Evolutionary conservation across 1,140 invertebrate genomes (phyloP).

Genomic region (Dendroctonus valens): DNA sequence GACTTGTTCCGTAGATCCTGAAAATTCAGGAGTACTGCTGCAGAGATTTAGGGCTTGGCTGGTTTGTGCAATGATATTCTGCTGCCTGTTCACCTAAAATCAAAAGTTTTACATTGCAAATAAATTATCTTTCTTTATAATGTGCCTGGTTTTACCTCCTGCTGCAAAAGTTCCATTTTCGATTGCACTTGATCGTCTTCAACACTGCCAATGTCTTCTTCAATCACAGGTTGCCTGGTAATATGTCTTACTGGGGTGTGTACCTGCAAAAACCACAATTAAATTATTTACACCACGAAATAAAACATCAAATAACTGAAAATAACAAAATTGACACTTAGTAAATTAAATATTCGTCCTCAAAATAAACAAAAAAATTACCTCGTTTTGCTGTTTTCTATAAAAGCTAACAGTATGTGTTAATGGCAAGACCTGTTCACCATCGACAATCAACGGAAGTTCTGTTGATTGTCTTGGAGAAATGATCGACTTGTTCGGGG

Average conservation of each 20-base stretch:
- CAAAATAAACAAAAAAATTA: conserved; percentile 11
- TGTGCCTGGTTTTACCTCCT: conserved; percentile 52
- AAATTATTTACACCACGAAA: no score
- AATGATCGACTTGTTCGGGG: conserved; percentile 55
- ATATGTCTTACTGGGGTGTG: conserved; percentile 51
- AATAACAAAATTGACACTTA: no score
- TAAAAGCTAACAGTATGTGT: conserved; percentile 85
- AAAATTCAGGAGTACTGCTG: conserved; percentile 80
- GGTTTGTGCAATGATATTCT: conserved; percentile 85
- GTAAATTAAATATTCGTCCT: no score
- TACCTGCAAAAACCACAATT: conserved; percentile 23
- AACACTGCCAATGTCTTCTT: conserved; percentile 37
- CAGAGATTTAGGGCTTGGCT: conserved; percentile 91
- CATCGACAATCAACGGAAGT: conserved; percentile 50
- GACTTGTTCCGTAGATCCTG: conserved; percentile 87
- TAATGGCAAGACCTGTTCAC: conserved; percentile 57
- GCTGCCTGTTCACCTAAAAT: conserved; percentile 65
- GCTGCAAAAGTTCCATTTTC: conserved; percentile 67
- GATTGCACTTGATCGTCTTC: conserved; percentile 54
- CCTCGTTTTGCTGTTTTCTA: conserved; percentile 67
- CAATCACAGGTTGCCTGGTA: conserved; percentile 40
- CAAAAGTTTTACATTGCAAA: background rate
- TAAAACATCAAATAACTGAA: no score
- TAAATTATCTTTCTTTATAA: background rate
- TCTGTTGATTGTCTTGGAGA: conserved; percentile 43